Evolutionary conservation across 1,140 invertebrate genomes (phyloP).

Genomic region (Papilio xuthus): DNA sequence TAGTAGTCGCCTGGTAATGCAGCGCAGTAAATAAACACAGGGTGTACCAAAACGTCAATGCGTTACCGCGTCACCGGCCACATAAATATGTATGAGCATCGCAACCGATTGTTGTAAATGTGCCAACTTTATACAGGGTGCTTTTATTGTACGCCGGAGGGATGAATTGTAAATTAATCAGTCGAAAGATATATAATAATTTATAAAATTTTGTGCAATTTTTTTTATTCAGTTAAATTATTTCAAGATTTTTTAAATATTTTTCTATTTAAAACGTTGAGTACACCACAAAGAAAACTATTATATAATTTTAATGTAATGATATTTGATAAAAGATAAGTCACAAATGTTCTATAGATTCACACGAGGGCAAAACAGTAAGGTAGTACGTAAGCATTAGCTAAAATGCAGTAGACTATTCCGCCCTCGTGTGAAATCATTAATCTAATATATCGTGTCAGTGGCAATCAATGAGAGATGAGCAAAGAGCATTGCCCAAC

Average conservation of each 20-base stretch:
- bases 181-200: slow-evolving; percentile 4
- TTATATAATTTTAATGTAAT: background rate
- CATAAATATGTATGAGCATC: slow-evolving; percentile 69
- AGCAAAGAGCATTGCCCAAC: slow-evolving; percentile 36
- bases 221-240: background rate
- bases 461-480: slow-evolving; percentile 28
- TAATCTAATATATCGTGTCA: slow-evolving; percentile 36
- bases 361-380: background rate
- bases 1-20: slow-evolving; percentile 41
- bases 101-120: slow-evolving; percentile 56
- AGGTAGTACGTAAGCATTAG: background rate
- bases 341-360: background rate
- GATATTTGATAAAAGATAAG: background rate
- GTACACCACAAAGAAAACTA: no score
- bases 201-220: background rate
- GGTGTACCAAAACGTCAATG: slow-evolving; percentile 41
- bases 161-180: slow-evolving; percentile 52
- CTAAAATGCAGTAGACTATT: background rate
- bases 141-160: slow-evolving; percentile 50
- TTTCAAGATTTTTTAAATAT: no score
- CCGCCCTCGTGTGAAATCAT: background rate
- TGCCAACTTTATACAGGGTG: slow-evolving; percentile 53
- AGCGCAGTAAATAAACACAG: slow-evolving; percentile 53
- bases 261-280: no score
- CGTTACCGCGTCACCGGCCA: slow-evolving; percentile 53